These are phyloP conservation scores for Pterophyllum scalare DNA, from an alignment of 2,113 vertebrate genomes.

Conservation along the genomic window DNA sequence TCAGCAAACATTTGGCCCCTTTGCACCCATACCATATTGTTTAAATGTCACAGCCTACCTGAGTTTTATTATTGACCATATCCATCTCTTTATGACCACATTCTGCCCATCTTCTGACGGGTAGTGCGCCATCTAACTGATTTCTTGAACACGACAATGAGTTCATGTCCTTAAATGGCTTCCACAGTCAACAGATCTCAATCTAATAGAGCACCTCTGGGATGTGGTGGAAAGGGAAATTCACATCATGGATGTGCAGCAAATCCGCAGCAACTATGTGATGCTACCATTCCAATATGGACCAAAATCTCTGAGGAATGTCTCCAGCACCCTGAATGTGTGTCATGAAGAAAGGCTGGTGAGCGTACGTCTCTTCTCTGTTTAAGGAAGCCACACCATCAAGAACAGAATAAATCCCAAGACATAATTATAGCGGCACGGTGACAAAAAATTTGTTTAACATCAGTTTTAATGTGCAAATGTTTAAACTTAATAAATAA, in stretches of 20 bases:
- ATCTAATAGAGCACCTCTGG: neutral
- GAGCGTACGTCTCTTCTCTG: neutral
- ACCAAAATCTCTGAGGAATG: neutral
- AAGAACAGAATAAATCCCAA: neutral
- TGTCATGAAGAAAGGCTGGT: neutral
- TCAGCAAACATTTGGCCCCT: neutral
- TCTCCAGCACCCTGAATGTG: no score
- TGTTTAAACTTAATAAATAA: conserved; percentile 36
- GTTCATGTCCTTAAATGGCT: neutral
- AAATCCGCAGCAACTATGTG: neutral
- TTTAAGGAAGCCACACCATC: neutral
- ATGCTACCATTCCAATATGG: neutral
- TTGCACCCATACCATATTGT: neutral
- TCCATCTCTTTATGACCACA: neutral
- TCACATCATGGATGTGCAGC: neutral
- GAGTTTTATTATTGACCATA: neutral
- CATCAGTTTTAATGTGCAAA: conserved; percentile 30
- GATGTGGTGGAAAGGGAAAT: neutral
- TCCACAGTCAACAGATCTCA: neutral
- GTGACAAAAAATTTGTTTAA: conserved; percentile 29
- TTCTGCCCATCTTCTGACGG: no score
- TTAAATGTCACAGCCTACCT: neutral
- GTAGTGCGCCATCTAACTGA: neutral
- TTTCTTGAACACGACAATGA: neutral
- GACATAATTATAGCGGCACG: neutral